A percentile compares a stretch with the other conserved stretches of the same genome.
Conservation (phyloP, 2,888 invertebrate genomes). For the Hololepta plana region DNA sequence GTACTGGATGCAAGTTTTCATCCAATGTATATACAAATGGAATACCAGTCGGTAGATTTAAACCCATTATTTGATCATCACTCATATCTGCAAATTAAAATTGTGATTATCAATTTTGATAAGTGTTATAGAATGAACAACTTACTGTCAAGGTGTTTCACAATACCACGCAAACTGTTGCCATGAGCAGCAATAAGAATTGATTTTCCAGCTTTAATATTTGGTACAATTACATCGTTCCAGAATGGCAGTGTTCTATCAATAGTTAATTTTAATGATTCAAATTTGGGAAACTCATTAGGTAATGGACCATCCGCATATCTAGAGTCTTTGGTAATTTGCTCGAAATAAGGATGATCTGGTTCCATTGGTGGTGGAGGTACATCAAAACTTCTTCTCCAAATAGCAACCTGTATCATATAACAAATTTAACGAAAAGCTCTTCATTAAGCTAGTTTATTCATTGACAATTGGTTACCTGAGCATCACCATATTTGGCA, state of each 20-base stretch:
- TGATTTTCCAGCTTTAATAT: conserved; percentile 65
- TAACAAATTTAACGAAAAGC: too few relatives aligned
- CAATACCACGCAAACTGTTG: conserved; percentile 73
- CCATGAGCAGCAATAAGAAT: conserved; percentile 80
- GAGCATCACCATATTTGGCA: conserved; percentile 44
- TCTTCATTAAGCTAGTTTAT: too few relatives aligned
- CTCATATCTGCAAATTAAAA: conserved; percentile 34
- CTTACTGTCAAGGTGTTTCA: conserved; percentile 63
- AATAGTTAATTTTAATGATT: conserved; percentile 72
- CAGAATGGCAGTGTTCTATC: conserved; percentile 76
- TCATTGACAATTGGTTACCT: conserved; percentile 25
- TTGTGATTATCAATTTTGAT: conserved; percentile 3
- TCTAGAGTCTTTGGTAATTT: conserved; percentile 60
- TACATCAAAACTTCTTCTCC: conserved; percentile 75
- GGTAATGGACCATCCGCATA: conserved; percentile 49
- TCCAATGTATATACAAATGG: conserved; percentile 65
- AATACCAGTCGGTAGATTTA: conserved; percentile 65
- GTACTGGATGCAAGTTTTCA: conserved; percentile 45
- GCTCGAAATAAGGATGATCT: conserved; percentile 58
- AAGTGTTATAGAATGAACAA: conserved; percentile 6
- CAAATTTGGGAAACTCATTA: conserved; percentile 67
- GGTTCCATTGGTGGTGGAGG: conserved; percentile 73
- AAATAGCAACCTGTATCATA: conserved; percentile 78
- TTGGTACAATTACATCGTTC: conserved; percentile 71
- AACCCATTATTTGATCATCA: conserved; percentile 52